Evolutionary conservation across 53 echinoderm and acorn worm genomes (phyloP).

Genomic region (Arbacia lixula): DNA sequence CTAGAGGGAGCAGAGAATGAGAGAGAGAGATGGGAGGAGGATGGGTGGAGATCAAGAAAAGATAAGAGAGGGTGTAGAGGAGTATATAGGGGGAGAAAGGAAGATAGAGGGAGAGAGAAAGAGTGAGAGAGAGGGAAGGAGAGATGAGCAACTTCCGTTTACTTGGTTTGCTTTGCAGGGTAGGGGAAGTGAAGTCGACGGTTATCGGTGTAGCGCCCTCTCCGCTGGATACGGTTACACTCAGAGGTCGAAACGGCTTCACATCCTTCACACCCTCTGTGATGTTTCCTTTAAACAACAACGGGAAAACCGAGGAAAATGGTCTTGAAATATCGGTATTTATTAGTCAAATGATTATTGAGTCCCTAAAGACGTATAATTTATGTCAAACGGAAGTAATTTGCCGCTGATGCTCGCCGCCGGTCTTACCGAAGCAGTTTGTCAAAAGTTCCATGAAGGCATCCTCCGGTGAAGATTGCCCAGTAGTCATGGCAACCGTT

Average conservation of each 20-base stretch:
- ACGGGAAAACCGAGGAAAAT: not conserved
- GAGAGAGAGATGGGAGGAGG: too few relatives aligned
- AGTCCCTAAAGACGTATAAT: not conserved
- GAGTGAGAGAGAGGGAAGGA: too few relatives aligned
- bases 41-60: too few relatives aligned
- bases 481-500: not conserved
- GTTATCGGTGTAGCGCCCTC: not conserved
- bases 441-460: not conserved
- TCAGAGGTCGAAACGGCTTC: slow-evolving; percentile 22
- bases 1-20: not conserved
- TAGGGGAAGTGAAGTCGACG: not conserved
- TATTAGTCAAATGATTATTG: not conserved
- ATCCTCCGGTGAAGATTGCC: not conserved
- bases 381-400: not conserved
- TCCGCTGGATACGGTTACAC: not conserved
- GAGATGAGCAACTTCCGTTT: not conserved
- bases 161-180: slow-evolving; percentile 25
- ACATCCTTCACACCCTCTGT: not conserved
- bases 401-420: not conserved
- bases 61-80: too few relatives aligned
- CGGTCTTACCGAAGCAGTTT: slow-evolving; percentile 8
- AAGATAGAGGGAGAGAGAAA: too few relatives aligned
- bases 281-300: not conserved
- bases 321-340: too few relatives aligned
- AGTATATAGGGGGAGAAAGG: too few relatives aligned